Conservation (phyloP, 2,888 invertebrate genomes). For the Cantharis lateralis region DNA sequence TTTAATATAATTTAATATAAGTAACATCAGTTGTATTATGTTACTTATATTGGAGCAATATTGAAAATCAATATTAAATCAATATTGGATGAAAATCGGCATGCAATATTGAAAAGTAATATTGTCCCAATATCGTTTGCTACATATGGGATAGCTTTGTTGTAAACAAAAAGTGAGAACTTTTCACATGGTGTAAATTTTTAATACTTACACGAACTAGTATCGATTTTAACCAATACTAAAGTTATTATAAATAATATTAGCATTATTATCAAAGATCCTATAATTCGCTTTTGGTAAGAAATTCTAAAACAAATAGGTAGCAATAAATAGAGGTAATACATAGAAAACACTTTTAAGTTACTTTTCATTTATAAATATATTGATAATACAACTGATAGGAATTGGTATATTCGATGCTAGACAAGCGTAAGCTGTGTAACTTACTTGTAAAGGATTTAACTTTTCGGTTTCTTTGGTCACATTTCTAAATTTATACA, state of each 20-base stretch:
- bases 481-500: constrained; percentile 88
- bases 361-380: background rate
- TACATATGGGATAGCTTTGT: too few species aligned
- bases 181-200: too few species aligned
- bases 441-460: constrained; percentile 81
- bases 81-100: too few species aligned
- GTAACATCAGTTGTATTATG: too few species aligned
- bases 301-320: constrained; percentile 63
- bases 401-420: constrained; percentile 54
- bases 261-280: constrained; percentile 74
- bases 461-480: constrained; percentile 58
- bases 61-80: too few species aligned
- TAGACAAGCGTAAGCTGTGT: constrained; percentile 85
- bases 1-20: too few species aligned
- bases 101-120: too few species aligned
- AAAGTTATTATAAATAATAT: constrained; percentile 79
- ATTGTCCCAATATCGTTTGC: too few species aligned
- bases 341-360: background rate
- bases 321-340: background rate
- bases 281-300: constrained; percentile 74
- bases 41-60: too few species aligned
- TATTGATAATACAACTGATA: background rate
- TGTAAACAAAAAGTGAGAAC: too few species aligned
- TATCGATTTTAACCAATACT: constrained; percentile 78
- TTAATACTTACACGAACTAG: constrained; percentile 72